Base-by-base conservation (phyloP, 2,113 vertebrate genomes). In the Hirundichthys speculiger region DNA sequence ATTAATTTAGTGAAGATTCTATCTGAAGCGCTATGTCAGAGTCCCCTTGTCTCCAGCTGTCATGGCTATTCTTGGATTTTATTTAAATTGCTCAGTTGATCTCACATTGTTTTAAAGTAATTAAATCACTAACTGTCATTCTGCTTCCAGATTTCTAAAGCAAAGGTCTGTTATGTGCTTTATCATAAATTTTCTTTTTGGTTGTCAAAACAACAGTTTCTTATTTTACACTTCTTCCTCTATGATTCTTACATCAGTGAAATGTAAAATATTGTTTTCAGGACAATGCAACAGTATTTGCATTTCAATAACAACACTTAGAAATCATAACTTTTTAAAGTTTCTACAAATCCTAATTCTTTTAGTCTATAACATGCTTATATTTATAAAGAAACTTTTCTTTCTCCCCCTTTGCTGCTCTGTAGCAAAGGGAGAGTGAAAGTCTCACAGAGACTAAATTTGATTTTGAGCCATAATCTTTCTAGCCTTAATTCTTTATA, bases 1-100 rank as follows among this genome's bases (percentile, higher is more conserved):
- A 79, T 53, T 73, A 69, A 78, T 84, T 85, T 65, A 67, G 51
- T 57, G 54, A 70, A 13, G 51, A 64, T 87, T 21, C 52, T n/a
- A 64, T 77, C 24, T 24, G 55, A 64, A 34, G 30, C 0, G 22
- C 63, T 34, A 18, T 34, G 57, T 34, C 11, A 42, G 40, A 57
- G 13, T 58, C 25, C 13, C 30, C 42, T 15, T 21, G 2, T 39
- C 25, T 38, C 30, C 6, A 34, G 30, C 9, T 13, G n/a, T n/a
- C n/a, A n/a, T n/a, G 6, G 9, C 12, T 34, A 47, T 34, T 27
- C 2, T 13, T 4, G 22, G 13, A 42, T 42, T 42, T 27, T 42
- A 30, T 21, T 2, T 39, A 2, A 38, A 38, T 39, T 39, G 18
- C 2, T 48, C 4, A 11, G 2, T 39, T 5, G 4, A 25, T 39